Percentiles rank a stretch among this genome's conserved stretches.
These are phyloP conservation scores for Mus spretus DNA, from an alignment of 2,797 vertebrate genomes.

Conservation along the genomic window DNA sequence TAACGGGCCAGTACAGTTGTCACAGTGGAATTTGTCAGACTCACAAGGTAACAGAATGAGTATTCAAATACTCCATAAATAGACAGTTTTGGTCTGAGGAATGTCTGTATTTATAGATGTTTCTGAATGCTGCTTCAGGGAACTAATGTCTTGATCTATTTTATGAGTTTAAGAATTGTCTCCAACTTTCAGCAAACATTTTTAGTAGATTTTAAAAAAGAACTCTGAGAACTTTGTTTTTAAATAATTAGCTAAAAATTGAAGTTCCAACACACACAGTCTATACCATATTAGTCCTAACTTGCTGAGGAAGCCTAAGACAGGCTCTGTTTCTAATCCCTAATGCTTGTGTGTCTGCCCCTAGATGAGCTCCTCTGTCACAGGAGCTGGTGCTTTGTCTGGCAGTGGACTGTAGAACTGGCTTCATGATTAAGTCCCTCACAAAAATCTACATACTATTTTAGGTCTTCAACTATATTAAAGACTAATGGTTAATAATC, in stretches of 20 bases:
- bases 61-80: slow-evolving; percentile 68
- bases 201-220: slow-evolving; percentile 48
- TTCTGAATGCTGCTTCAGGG: slow-evolving; percentile 59
- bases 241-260: slow-evolving; percentile 54
- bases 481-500: slow-evolving; percentile 14
- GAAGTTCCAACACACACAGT: not conserved
- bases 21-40: slow-evolving; percentile 78
- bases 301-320: not conserved
- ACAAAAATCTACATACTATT: not conserved
- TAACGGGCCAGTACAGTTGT: slow-evolving; percentile 76
- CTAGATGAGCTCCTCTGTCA: not conserved
- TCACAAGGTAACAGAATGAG: slow-evolving; percentile 43
- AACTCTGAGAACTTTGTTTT: slow-evolving; percentile 30
- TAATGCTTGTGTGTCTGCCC: not conserved
- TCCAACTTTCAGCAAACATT: not conserved
- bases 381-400: not conserved
- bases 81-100: slow-evolving; percentile 51
- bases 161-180: slow-evolving; percentile 25
- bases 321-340: not conserved
- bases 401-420: not conserved
- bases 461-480: not conserved
- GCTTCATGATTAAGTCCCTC: slow-evolving; percentile 1
- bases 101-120: slow-evolving; percentile 65
- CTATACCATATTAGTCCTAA: not conserved
- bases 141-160: slow-evolving; percentile 9